phyloP scores from a whole-genome alignment of 30 jellyfish, hydroid and myxozoan genomes.

The Catostylus mosaicus region DNA sequence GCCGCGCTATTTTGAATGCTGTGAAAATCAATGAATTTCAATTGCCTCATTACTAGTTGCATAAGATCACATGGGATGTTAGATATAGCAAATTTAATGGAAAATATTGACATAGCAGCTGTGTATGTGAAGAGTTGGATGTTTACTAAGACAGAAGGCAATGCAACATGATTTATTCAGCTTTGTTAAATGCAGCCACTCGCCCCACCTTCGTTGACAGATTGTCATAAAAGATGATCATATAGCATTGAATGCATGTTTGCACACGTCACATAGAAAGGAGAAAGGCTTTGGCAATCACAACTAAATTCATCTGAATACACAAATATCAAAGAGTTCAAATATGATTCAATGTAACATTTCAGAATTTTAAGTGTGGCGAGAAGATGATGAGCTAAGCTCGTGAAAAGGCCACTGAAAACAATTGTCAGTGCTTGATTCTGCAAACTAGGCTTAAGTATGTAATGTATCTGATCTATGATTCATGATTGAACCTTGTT shows the following conservation, averaged over 20 bases:
- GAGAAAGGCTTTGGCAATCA: background rate
- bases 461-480: conserved; percentile 34
- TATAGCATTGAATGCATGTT: conserved; percentile 12
- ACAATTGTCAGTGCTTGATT: conserved; percentile 9
- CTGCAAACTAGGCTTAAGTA: conserved; percentile 22
- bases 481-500: background rate
- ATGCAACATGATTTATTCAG: conserved; percentile 35
- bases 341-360: conserved; percentile 42
- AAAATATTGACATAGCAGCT: conserved; percentile 43
- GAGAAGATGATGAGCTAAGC: conserved; percentile 36
- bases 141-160: conserved; percentile 41
- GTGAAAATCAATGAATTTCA: conserved; percentile 26
- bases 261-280: conserved; percentile 17
- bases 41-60: conserved; percentile 1
- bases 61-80: conserved; percentile 2
- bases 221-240: conserved; percentile 20
- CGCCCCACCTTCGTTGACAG: conserved; percentile 55
- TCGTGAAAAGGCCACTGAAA: conserved; percentile 33
- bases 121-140: conserved; percentile 54
- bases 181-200: conserved; percentile 48
- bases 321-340: conserved; percentile 28
- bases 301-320: conserved; percentile 39
- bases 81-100: conserved; percentile 32
- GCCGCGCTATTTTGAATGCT: background rate
- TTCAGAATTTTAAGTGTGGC: conserved; percentile 26